Conservation (phyloP, 35 echinoderm and acorn worm species). For the Holothuria glaberrima region DNA sequence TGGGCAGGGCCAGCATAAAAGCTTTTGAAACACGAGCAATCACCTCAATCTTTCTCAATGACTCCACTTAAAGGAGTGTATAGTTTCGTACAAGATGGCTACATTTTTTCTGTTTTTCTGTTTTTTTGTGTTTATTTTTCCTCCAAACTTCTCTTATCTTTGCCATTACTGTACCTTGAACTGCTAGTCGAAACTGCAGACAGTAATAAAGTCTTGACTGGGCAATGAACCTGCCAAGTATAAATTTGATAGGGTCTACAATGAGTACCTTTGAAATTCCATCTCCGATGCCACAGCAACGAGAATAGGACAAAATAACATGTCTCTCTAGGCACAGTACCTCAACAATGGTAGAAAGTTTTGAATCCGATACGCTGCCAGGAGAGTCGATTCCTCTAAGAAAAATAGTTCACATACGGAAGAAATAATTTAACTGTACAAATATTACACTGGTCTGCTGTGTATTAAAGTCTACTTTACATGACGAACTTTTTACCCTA, state of each 20-base stretch:
- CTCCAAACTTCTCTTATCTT: too few species aligned
- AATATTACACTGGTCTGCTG: conserved; percentile 56
- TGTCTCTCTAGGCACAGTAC: too few species aligned
- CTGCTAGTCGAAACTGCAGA: too few species aligned
- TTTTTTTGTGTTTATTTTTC: neutral
- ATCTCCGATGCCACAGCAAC: too few species aligned
- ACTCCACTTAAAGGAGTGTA: conserved; percentile 13
- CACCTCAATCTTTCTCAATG: conserved; percentile 30
- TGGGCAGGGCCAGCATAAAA: neutral
- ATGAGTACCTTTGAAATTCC: too few species aligned
- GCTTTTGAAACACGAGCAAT: neutral
- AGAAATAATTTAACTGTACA: conserved; percentile 53
- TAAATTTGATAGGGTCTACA: too few species aligned
- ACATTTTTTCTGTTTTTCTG: neutral
- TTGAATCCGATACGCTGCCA: too few species aligned
- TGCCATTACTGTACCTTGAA: too few species aligned
- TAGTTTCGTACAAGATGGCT: neutral
- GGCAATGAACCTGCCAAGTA: too few species aligned
- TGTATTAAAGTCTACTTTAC: conserved; percentile 41
- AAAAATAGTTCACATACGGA: neutral
- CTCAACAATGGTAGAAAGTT: too few species aligned
- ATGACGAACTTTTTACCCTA: conserved; percentile 5
- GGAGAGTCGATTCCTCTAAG: neutral
- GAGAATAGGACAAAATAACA: too few species aligned
- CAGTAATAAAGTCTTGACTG: too few species aligned